Conservation (phyloP, 2,888 invertebrate species). For the Apodemia arnacis region DNA sequence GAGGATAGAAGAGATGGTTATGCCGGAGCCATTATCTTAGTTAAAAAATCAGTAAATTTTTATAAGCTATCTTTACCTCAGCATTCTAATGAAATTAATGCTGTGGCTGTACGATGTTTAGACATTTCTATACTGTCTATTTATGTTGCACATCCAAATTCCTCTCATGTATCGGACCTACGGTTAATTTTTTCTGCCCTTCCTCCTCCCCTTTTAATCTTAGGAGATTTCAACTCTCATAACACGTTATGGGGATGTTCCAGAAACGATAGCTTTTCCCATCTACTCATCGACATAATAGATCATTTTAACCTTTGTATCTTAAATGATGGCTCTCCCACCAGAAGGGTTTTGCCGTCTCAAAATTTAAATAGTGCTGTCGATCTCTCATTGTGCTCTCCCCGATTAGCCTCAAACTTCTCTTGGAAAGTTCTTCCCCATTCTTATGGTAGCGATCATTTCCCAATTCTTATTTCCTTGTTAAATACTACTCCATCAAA, state of each 20-base stretch:
- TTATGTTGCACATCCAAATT: conserved; percentile 62
- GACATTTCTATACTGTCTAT: conserved; percentile 36
- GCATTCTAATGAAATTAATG: neutral
- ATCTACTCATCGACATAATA: conserved; percentile 52
- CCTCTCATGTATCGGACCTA: conserved; percentile 34
- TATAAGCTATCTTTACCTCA: neutral
- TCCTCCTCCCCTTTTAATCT: conserved; percentile 35
- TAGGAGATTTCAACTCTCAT: conserved; percentile 59
- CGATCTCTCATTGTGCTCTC: conserved; percentile 71
- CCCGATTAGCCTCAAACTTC: conserved; percentile 6
- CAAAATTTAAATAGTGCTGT: conserved; percentile 71
- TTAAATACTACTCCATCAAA: no score
- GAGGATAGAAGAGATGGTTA: neutral
- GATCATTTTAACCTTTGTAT: conserved; percentile 70
- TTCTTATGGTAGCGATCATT: conserved; percentile 73
- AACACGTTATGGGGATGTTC: conserved; percentile 67
- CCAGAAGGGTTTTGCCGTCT: conserved; percentile 47
- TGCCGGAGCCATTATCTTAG: neutral
- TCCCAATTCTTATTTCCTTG: conserved; percentile 52
- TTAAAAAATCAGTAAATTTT: neutral
- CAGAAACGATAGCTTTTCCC: conserved; percentile 32
- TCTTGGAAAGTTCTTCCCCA: conserved; percentile 16
- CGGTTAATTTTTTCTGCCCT: conserved; percentile 27
- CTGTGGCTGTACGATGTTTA: neutral
- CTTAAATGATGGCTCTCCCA: conserved; percentile 75